Evolutionary conservation across 2,113 vertebrate genomes (phyloP), one percentile per base, ranked within the genome.

Genomic region (Herpetotheres cachinnans): DNA sequence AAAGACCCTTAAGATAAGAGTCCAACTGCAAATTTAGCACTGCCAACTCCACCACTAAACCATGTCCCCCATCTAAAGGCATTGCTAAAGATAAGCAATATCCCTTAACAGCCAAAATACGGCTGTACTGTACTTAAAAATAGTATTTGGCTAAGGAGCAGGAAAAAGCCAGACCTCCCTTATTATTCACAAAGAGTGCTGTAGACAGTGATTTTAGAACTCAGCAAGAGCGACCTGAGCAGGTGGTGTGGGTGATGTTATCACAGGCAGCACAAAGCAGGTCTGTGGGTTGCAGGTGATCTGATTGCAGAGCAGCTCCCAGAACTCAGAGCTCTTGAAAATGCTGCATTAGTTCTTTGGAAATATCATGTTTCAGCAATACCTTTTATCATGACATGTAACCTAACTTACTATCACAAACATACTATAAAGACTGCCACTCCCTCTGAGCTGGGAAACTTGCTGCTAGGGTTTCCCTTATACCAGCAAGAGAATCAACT

Each of bases 41-140:
- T 59, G 36, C 9, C 18, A 72, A 63, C 3, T 44, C 22, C 29
- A 65, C 20, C 27, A 26, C 29, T 26, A 74, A 88, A 66, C 29
- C 11, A 55, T 4, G 4, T 13, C 7, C 7, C 11, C 5, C 19
- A 34, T 36, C 54, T 74, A 78, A 82, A 89, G 30, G 40, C 5
- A 71, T 12, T 38, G 20, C 18, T 82, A 46, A 65, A 94, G 49
- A 42, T 15, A 61, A 82, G 10, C 16, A 72, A 26, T 32, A 80
- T 34, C 7, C 9, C 1, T 0, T 38, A 65, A 44, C 20, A 76
- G 52, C 11, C 32, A 13, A 76, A 90, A 76, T 40, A 82, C 0
- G 1, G 52, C 40, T 54, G 25, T 7, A 25, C 6, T 10, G 4
- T 62, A 58, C 47, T 65, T 76, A 40, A 56, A 85, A 81, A 71